Conservation (phyloP, 2,797 vertebrate genomes). For the Oryzias dopingdopingensis region DNA sequence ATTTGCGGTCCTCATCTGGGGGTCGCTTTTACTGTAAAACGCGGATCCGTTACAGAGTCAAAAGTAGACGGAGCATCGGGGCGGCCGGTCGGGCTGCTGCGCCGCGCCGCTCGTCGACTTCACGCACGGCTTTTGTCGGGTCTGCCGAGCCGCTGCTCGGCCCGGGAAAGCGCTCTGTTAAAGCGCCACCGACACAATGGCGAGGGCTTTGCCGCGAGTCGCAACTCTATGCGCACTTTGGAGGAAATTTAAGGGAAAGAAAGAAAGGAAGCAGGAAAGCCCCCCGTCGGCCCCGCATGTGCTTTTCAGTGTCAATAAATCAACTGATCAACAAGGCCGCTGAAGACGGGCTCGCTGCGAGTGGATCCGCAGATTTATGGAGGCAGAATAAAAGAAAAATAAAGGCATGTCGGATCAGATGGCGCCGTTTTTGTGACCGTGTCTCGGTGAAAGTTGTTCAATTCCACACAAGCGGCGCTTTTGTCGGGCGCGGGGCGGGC, state of each 20-base stretch:
- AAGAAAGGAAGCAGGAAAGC: constrained; percentile 22
- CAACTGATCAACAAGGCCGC: constrained; percentile 49
- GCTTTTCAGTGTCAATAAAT: constrained; percentile 32
- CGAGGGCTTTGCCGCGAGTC: constrained; percentile 60
- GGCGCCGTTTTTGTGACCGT: constrained; percentile 21
- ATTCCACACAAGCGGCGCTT: constrained; percentile 52
- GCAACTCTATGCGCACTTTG: constrained; percentile 75
- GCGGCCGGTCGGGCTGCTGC: constrained; percentile 31
- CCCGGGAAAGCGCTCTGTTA: constrained; percentile 53
- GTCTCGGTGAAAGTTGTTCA: constrained; percentile 63
- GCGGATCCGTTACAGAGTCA: constrained; percentile 78
- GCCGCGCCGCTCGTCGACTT: constrained; percentile 24
- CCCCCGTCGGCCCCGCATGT: constrained; percentile 47
- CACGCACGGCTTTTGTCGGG: constrained; percentile 13
- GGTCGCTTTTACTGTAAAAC: constrained; percentile 44
- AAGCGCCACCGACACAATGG: constrained; percentile 64
- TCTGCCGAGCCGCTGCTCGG: constrained; percentile 31
- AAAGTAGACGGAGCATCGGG: constrained; percentile 47
- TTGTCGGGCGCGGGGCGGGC: constrained; percentile 70
- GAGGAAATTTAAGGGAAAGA: constrained; percentile 58
- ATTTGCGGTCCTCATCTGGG: constrained; percentile 28
- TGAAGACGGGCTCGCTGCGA: constrained; percentile 30
- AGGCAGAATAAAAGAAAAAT: constrained; percentile 1
- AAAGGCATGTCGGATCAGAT: constrained; percentile 8
- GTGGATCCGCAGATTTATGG: constrained; percentile 13